Evolutionary conservation across 1,140 invertebrate species (phyloP).

Genomic region (Drosophila bocqueti): DNA sequence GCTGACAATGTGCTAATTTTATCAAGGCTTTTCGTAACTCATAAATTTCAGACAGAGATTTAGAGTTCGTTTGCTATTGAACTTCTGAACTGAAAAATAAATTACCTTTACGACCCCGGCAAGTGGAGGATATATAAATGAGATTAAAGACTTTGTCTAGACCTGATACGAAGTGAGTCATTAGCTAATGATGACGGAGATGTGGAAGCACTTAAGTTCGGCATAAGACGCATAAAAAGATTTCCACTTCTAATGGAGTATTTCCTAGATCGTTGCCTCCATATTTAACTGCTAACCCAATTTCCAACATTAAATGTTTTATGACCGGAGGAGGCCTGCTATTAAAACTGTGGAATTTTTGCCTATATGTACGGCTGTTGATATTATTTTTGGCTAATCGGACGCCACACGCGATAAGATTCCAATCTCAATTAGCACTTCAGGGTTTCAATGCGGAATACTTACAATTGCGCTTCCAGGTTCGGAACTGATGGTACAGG

Average conservation of each 20-base stretch:
- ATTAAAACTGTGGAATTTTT: constrained; percentile 24
- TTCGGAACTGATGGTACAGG: constrained; percentile 82
- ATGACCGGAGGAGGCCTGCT: not conserved
- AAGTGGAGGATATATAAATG: constrained; percentile 4
- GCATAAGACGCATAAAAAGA: constrained; percentile 16
- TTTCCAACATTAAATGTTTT: constrained; percentile 19
- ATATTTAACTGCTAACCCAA: constrained; percentile 19
- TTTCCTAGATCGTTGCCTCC: constrained; percentile 13
- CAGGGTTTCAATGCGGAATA: constrained; percentile 25
- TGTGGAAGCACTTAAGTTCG: constrained; percentile 13
- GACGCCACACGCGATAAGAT: constrained; percentile 34
- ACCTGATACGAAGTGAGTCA: constrained; percentile 10
- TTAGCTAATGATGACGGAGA: constrained; percentile 16
- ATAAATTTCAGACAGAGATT: constrained; percentile 3
- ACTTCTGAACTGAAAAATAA: constrained; percentile 21
- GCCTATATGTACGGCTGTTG: constrained; percentile 1
- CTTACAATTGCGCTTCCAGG: constrained; percentile 85
- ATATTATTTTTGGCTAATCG: constrained; percentile 32
- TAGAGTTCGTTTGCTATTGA: constrained; percentile 12
- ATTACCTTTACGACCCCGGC: constrained; percentile 16
- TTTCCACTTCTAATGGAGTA: constrained; percentile 43
- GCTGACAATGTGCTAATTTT: constrained; percentile 31
- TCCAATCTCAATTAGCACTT: constrained; percentile 15
- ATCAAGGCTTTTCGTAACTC: not conserved
- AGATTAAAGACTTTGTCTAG: constrained; percentile 8